Percentiles rank a stretch among this genome's conserved stretches.
Evolutionary conservation across 2,888 invertebrate genomes (phyloP).

Genomic region (Pantelozetes paolii): DNA sequence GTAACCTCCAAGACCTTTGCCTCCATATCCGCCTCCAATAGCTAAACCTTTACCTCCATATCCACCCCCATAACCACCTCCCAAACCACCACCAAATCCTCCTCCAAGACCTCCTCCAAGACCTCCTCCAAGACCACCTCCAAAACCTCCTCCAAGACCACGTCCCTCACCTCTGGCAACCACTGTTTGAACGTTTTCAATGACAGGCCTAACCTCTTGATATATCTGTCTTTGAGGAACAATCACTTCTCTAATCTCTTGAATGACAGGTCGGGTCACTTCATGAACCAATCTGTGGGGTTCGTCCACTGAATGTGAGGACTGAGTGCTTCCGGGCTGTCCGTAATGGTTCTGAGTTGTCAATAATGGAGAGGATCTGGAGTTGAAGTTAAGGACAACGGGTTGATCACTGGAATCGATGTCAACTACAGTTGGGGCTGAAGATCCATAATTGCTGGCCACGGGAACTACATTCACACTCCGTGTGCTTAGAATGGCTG

Average conservation of each 20-base stretch:
- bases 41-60: background rate
- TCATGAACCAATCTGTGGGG: slow-evolving; percentile 20
- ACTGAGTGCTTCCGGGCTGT: background rate
- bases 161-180: slow-evolving; percentile 6
- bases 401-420: slow-evolving; percentile 25
- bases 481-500: slow-evolving; percentile 1
- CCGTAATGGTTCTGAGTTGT: slow-evolving; percentile 21
- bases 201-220: slow-evolving; percentile 17
- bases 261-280: slow-evolving; percentile 26
- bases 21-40: background rate
- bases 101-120: background rate
- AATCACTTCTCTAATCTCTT: slow-evolving; percentile 30
- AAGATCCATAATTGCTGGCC: background rate
- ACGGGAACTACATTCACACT: slow-evolving; percentile 4
- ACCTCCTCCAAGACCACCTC: background rate
- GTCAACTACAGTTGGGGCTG: slow-evolving; percentile 13
- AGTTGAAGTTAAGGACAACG: slow-evolving; percentile 30
- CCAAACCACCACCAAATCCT: background rate
- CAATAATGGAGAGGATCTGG: slow-evolving; percentile 11
- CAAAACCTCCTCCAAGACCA: background rate
- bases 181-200: slow-evolving; percentile 28
- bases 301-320: slow-evolving; percentile 20
- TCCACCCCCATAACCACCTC: background rate
- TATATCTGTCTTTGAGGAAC: background rate
- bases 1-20: too few species aligned